Percentiles rank a stretch among this genome's conserved stretches.
These are phyloP conservation scores for Sericinus montela DNA, from an alignment of 2,888 invertebrate species.

Conservation along the genomic window DNA sequence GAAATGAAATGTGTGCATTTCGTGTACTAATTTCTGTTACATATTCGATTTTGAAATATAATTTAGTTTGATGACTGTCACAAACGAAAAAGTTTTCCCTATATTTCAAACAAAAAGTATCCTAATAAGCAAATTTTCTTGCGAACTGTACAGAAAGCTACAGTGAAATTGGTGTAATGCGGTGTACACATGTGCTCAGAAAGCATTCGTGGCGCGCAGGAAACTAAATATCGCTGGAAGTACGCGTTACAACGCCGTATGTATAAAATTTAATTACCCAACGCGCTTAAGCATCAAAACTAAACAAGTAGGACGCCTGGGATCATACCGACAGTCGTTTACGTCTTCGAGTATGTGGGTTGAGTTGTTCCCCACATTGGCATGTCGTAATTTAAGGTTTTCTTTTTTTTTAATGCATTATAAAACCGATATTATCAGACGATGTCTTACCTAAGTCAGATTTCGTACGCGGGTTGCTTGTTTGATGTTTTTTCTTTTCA, in stretches of 20 bases:
- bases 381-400: background rate
- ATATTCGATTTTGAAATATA: too few species aligned
- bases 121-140: background rate
- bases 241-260: slow-evolving; percentile 20
- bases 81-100: too few species aligned
- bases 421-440: too few species aligned
- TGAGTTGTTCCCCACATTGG: background rate
- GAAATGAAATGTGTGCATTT: too few species aligned
- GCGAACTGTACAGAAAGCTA: slow-evolving; percentile 21
- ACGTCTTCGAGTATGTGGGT: slow-evolving; percentile 1
- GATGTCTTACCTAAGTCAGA: too few species aligned
- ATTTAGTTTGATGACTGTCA: too few species aligned
- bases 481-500: too few species aligned
- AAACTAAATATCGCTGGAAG: slow-evolving; percentile 21
- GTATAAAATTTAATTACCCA: slow-evolving; percentile 29
- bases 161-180: slow-evolving; percentile 28
- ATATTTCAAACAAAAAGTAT: too few species aligned
- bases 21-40: too few species aligned
- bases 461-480: too few species aligned
- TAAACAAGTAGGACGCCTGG: slow-evolving; percentile 7
- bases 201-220: slow-evolving; percentile 22
- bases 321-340: background rate
- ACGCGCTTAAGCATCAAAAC: slow-evolving; percentile 7
- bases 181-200: slow-evolving; percentile 24
- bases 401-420: background rate